phyloP scores from a whole-genome alignment of 2,113 vertebrate genomes.

The Nansenia antarctica region DNA sequence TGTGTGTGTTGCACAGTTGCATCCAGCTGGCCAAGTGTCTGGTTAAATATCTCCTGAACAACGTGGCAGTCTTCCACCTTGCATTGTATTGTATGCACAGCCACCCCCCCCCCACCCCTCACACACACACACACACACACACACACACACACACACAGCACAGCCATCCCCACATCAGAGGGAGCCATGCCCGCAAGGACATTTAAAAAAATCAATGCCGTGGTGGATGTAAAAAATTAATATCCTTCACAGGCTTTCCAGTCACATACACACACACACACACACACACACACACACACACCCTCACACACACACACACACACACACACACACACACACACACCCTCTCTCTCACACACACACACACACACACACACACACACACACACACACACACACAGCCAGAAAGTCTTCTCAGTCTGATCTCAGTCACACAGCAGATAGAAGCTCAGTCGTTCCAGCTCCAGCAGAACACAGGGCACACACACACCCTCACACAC shows the following conservation, averaged over 20 bases:
- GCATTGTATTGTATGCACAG: slow-evolving; percentile 60
- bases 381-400: slow-evolving; percentile 23
- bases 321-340: no score
- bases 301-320: no score
- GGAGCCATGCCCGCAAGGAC: slow-evolving; percentile 56
- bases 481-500: no score
- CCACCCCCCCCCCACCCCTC: no score
- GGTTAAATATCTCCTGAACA: slow-evolving; percentile 44
- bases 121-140: no score
- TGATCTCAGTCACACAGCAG: slow-evolving; percentile 26
- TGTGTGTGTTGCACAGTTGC: slow-evolving; percentile 10
- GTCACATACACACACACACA: no score
- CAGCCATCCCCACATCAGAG: slow-evolving; percentile 61
- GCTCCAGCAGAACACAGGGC: slow-evolving; percentile 32
- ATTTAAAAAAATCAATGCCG: slow-evolving; percentile 67
- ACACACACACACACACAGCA: no score
- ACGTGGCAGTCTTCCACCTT: slow-evolving; percentile 35
- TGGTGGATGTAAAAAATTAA: slow-evolving; percentile 55
- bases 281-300: no score
- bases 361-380: no score
- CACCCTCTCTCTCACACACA: no score
- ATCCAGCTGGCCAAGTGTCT: slow-evolving; percentile 21
- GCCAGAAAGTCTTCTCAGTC: slow-evolving; percentile 38
- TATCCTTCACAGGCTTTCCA: slow-evolving; percentile 43
- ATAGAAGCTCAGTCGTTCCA: slow-evolving; percentile 26